Evolutionary conservation across 2,797 vertebrate genomes (phyloP), one percentile per base, ranked within the genome.

Genomic region (Sarcophilus harrisii): DNA sequence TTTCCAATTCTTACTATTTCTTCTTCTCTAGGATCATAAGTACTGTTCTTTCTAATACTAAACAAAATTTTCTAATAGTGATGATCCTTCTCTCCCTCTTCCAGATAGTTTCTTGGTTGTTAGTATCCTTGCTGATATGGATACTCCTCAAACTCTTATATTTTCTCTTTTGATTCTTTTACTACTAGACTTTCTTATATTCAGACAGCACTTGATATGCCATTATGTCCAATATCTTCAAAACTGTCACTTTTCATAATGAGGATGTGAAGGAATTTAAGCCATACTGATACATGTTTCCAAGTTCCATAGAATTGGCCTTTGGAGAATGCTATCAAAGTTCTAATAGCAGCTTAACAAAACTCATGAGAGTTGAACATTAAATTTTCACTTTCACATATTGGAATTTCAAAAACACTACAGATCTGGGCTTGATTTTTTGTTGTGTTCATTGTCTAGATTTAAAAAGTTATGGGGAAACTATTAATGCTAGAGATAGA

Each of bases 131-230:
- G 73, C 21, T 45, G 5, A 81, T 3, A 73, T 1, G 5, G 66
- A 52, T 52, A 52, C 52, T 52, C 6, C 52, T 52, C 52, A 66
- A 66, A 66, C 0, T 38, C 16, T 54, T 30, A 28, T n/a, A 0
- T 6, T 30, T 92, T 91, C 91, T 58, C 93, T 58, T 93, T 90
- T 94, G 94, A 95, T 16, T 90, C 52, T 59, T 95, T 54, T 58
- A n/a, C 27, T 60, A 59, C n/a, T 93, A 27, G 2, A 29, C 52
- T 95, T 93, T 92, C 60, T 93, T 87, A 13, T 95, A 57, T 1
- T 58, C 52, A 10, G 90, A 89, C 6, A 94, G 30, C 93, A 3
- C 13, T 87, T 81, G 28, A 49, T 38, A 45, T 94, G 62, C 2
- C 28, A 94, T 18, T 29, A 92, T 60, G 81, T 73, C 62, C 9